Evolutionary conservation across 2,888 invertebrate genomes (phyloP).

Genomic region (Chymomyza procnemis): DNA sequence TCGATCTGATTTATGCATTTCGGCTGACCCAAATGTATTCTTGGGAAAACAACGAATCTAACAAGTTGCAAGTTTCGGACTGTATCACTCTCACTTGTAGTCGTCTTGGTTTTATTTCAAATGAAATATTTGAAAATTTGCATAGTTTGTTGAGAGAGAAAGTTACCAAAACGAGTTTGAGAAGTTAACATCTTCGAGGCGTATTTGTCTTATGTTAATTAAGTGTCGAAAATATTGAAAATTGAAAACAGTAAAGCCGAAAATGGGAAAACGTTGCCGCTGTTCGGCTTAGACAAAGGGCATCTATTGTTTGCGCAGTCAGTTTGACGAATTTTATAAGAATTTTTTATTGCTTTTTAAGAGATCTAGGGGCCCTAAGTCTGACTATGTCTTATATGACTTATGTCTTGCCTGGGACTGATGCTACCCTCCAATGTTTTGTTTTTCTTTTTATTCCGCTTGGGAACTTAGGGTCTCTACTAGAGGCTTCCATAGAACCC

Average conservation of each 20-base stretch:
- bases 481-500: too few species aligned
- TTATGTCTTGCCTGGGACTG: too few species aligned
- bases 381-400: too few species aligned
- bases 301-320: too few species aligned
- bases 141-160: not conserved
- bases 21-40: not conserved
- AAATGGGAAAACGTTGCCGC: not conserved
- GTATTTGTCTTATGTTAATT: not conserved
- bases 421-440: too few species aligned
- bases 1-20: too few species aligned
- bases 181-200: not conserved
- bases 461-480: too few species aligned
- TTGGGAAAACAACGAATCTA: not conserved
- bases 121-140: slow-evolving; percentile 1
- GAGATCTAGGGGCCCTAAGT: too few species aligned
- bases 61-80: not conserved
- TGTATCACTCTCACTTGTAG: not conserved
- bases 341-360: too few species aligned
- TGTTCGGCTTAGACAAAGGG: not conserved
- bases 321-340: too few species aligned
- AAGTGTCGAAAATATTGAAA: not conserved
- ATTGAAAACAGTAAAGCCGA: not conserved
- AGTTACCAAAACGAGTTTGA: not conserved
- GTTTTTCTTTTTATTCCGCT: too few species aligned
- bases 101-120: not conserved